Conservation (phyloP, 2,113 vertebrate genomes). For the Cyphomyrus discorhynchus region DNA sequence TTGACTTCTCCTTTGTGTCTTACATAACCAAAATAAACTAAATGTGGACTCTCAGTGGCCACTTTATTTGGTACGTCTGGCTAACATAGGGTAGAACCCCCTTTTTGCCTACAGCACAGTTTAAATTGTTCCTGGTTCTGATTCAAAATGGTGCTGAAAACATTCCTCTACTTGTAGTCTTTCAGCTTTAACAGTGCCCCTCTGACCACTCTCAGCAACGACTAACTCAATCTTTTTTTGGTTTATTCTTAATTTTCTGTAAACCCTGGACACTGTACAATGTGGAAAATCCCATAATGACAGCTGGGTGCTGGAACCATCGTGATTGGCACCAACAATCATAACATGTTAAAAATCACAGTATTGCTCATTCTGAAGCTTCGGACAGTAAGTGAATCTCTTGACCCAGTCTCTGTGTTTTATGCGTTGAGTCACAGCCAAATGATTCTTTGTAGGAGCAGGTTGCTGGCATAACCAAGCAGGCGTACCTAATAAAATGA, state of each 20-base stretch:
- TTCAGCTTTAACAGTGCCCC: not conserved
- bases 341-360: not conserved
- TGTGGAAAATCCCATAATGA: not conserved
- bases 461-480: not conserved
- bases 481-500: not conserved
- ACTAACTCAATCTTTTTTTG: not conserved
- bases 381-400: not conserved
- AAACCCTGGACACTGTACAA: not conserved
- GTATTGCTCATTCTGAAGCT: not conserved
- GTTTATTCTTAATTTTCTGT: not conserved
- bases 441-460: not conserved
- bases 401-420: too few species aligned
- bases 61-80: not conserved
- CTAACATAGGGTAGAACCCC: not conserved
- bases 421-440: not conserved
- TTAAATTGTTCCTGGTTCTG: not conserved
- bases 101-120: not conserved
- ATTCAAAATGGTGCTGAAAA: not conserved
- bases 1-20: not conserved
- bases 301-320: not conserved
- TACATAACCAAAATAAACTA: not conserved
- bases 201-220: not conserved
- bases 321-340: not conserved
- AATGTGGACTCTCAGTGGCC: not conserved
- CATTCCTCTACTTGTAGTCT: not conserved